Evolutionary conservation across 2,113 vertebrate species (phyloP).

Genomic region (Eublepharis macularius): DNA sequence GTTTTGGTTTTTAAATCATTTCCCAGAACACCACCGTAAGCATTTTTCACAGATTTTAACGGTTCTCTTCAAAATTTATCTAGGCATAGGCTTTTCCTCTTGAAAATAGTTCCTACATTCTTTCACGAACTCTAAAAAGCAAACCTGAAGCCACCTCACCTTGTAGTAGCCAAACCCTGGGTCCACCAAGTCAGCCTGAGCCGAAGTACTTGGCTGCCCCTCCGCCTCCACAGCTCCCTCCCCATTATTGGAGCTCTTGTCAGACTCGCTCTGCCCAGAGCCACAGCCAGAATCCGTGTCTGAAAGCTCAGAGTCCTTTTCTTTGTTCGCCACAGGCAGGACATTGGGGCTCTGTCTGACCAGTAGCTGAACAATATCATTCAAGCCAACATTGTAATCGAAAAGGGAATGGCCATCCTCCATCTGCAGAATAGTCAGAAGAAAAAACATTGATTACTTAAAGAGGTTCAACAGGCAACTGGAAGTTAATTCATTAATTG

Average conservation of each 20-base stretch:
- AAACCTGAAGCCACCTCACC: slow-evolving; percentile 62
- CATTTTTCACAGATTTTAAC: too few relatives aligned
- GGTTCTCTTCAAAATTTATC: neutral
- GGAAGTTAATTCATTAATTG: neutral
- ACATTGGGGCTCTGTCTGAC: slow-evolving; percentile 80
- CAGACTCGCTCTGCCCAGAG: slow-evolving; percentile 90
- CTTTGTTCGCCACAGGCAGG: slow-evolving; percentile 68
- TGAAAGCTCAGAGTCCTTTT: slow-evolving; percentile 89
- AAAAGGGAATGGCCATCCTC: slow-evolving; percentile 96
- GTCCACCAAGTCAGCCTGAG: slow-evolving; percentile 61
- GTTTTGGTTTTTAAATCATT: too few relatives aligned
- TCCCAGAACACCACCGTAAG: too few relatives aligned
- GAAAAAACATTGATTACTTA: rapidly evolving
- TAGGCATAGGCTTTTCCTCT: too few relatives aligned
- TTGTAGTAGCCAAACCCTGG: slow-evolving; percentile 87
- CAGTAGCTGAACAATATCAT: slow-evolving; percentile 93
- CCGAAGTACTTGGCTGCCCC: slow-evolving; percentile 66
- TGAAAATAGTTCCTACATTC: neutral
- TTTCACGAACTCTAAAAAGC: neutral
- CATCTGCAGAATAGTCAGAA: slow-evolving; percentile 78
- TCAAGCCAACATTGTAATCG: slow-evolving; percentile 92
- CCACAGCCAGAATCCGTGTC: slow-evolving; percentile 95
- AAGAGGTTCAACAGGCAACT: too few relatives aligned
- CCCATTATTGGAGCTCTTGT: slow-evolving; percentile 90
- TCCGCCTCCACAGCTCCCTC: slow-evolving; percentile 81